Evolutionary conservation across 2,113 vertebrate genomes (phyloP), one percentile per base, ranked within the genome.

Genomic region (Lamprotornis superbus): DNA sequence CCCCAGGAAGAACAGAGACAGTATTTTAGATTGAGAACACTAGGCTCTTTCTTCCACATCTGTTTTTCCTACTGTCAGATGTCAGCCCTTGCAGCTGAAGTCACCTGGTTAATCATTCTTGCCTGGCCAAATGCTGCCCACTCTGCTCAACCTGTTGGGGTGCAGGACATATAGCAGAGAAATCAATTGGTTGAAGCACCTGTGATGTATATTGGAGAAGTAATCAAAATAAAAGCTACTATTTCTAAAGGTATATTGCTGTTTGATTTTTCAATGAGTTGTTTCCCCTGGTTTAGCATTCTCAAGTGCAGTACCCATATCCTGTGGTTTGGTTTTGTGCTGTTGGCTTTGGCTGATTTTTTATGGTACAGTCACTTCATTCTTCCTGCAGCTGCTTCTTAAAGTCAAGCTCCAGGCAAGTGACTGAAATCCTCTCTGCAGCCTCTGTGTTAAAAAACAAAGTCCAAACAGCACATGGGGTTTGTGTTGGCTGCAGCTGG

Each of bases 81-180:
- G 74, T 82, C 75, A 95, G 71, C 70, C 22, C 42, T 95, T 91
- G 78, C 75, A 93, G 67, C 84, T 88, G 90, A 95, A 94, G 84
- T 96, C 94, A 97, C 96, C 96, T 97, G 93, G 93, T 91, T 95
- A 85, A 96, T 93, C 63, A 63, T 67, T 93, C 70, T 67, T 86
- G 84, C 14, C 67, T 91, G 63, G 42, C 33, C 73, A 87, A 94
- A 79, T 17, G n/a, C 49, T 94, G 39, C 33, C 31, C 55, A 30
- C 47, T 80, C 50, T 1, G 2, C 50, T 73, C 0, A 0, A 44
- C 53, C 73, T 71, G 30, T 59, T 85, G 42, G 37, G 42, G 23
- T 47, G 30, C 53, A 89, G 55, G n/a, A 69, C 55, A 63, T 44
- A 50, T 0, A 83, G 46, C 11, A 80, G 55, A 93, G 57, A 76